Conservation (phyloP, 2,888 invertebrate genomes). For the Phania funesta region DNA sequence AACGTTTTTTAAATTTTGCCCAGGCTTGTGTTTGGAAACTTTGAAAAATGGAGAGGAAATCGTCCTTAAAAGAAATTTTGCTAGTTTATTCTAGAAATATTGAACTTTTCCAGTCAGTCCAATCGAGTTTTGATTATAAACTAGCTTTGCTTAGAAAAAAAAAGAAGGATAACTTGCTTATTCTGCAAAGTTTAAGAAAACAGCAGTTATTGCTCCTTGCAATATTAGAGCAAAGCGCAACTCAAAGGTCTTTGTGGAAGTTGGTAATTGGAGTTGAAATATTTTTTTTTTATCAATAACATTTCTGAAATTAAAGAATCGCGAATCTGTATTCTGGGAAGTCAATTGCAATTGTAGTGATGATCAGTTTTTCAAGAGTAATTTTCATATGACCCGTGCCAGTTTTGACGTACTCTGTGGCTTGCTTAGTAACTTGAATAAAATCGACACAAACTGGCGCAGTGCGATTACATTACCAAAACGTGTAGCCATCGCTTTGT, state of each 20-base stretch:
- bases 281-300: background rate
- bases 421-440: background rate
- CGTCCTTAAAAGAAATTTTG: background rate
- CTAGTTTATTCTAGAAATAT: background rate
- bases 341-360: slow-evolving; percentile 17
- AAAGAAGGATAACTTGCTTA: background rate
- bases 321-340: slow-evolving; percentile 10
- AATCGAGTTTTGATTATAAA: background rate
- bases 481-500: slow-evolving; percentile 20
- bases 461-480: slow-evolving; percentile 3
- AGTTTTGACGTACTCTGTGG: background rate
- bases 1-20: too few species aligned
- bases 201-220: background rate
- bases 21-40: too few species aligned
- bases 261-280: background rate
- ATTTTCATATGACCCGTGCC: slow-evolving; percentile 25
- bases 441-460: slow-evolving; percentile 1
- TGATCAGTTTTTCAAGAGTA: slow-evolving; percentile 6
- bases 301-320: slow-evolving; percentile 13
- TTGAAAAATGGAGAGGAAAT: background rate
- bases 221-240: slow-evolving; percentile 5
- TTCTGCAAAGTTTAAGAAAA: slow-evolving; percentile 1
- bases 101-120: background rate
- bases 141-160: background rate
- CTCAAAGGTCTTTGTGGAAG: slow-evolving; percentile 9